Evolutionary conservation across 2,888 invertebrate genomes (phyloP).

Genomic region (Ornithoptera priamus): DNA sequence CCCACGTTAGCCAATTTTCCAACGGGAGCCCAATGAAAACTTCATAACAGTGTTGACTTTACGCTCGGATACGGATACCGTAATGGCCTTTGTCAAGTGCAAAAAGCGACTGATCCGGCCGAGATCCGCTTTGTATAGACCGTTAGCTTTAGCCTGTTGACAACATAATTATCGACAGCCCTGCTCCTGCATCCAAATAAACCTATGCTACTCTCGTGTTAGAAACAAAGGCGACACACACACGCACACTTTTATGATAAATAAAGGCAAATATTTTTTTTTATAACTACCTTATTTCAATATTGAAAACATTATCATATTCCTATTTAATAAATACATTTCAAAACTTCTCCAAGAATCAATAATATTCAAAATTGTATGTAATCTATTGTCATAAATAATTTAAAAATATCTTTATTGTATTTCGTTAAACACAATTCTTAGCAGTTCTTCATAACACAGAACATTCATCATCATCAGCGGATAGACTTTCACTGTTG

Average conservation of each 20-base stretch:
- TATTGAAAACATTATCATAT: neutral
- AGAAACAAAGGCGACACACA: constrained; percentile 46
- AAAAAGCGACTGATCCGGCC: constrained; percentile 75
- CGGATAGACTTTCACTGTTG: no score
- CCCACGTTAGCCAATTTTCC: constrained; percentile 69
- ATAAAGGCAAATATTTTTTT: neutral
- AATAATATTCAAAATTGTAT: no score
- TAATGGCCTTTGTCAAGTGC: constrained; percentile 74
- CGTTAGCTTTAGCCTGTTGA: constrained; percentile 71
- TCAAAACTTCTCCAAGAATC: no score
- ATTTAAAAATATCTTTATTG: no score
- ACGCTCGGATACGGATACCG: constrained; percentile 66
- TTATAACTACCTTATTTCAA: neutral
- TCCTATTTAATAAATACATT: no score
- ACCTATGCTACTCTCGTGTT: constrained; percentile 54
- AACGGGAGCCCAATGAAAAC: constrained; percentile 69
- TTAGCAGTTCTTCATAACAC: no score
- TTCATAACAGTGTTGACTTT: constrained; percentile 77
- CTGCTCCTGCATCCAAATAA: constrained; percentile 54
- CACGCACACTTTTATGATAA: constrained; percentile 20
- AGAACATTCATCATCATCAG: no score
- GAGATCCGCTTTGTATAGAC: constrained; percentile 70
- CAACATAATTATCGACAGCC: constrained; percentile 71
- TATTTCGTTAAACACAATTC: no score
- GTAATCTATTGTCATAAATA: no score